A percentile compares a stretch with the other conserved stretches of the same genome.
phyloP scores from a whole-genome alignment of 2,888 invertebrate genomes.

The Diogma glabrata region DNA sequence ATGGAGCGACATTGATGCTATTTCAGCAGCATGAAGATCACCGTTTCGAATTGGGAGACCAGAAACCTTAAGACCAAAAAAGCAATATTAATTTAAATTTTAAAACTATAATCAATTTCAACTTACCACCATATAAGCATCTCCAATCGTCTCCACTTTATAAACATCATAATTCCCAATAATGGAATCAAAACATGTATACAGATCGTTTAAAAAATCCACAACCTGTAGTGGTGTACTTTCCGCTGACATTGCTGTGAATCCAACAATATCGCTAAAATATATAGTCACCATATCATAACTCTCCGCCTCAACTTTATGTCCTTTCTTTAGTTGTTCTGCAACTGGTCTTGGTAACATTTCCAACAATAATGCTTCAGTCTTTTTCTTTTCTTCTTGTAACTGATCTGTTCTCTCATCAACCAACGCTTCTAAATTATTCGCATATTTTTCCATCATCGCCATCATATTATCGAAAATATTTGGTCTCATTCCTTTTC shows the following conservation, averaged over 20 bases:
- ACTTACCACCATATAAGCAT: slow-evolving; percentile 84
- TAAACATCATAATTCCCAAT: slow-evolving; percentile 87
- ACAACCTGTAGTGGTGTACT: slow-evolving; percentile 87
- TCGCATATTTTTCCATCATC: slow-evolving; percentile 96
- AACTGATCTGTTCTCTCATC: slow-evolving; percentile 89
- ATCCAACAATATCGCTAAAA: slow-evolving; percentile 91
- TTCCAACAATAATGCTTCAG: slow-evolving; percentile 76
- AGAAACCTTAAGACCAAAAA: too few relatives aligned
- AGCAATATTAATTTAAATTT: slow-evolving; percentile 38
- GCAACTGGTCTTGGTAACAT: slow-evolving; percentile 87
- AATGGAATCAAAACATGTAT: slow-evolving; percentile 90
- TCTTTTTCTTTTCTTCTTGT: slow-evolving; percentile 93
- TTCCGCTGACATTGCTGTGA: slow-evolving; percentile 85
- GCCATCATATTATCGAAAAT: slow-evolving; percentile 97
- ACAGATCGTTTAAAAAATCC: slow-evolving; percentile 84
- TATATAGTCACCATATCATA: slow-evolving; percentile 83
- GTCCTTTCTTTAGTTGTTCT: slow-evolving; percentile 79
- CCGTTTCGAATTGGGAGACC: slow-evolving; percentile 85
- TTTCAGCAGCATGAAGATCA: slow-evolving; percentile 81
- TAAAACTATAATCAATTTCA: slow-evolving; percentile 16
- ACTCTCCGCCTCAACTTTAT: slow-evolving; percentile 79
- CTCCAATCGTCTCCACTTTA: slow-evolving; percentile 88
- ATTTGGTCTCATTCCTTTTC: slow-evolving; percentile 89
- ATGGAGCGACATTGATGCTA: slow-evolving; percentile 85
- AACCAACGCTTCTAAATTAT: slow-evolving; percentile 85